Conservation (phyloP, 2,797 vertebrate genomes). For the Phrynocephalus forsythii region DNA sequence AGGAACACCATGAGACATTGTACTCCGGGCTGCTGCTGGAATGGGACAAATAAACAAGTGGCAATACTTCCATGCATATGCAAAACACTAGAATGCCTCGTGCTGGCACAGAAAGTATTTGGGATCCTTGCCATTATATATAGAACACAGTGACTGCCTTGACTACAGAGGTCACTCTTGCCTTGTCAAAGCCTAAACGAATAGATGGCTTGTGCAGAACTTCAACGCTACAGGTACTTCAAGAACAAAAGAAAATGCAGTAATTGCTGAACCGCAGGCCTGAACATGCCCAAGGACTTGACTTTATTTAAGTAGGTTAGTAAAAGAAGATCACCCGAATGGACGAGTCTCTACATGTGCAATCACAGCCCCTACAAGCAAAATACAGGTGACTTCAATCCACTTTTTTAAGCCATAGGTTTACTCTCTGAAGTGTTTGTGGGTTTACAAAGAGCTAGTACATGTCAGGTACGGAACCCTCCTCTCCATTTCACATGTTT, state of each 20-base stretch:
- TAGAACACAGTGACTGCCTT: conserved; percentile 13
- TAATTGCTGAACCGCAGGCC: conserved; percentile 44
- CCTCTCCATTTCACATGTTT: not conserved
- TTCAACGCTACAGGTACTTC: not conserved
- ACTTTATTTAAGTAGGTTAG: conserved; percentile 46
- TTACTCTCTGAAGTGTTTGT: not conserved
- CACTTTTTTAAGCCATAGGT: not conserved
- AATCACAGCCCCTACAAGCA: conserved; percentile 34
- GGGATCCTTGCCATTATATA: not conserved
- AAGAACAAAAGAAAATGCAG: conserved; percentile 32
- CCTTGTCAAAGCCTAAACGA: conserved; percentile 26
- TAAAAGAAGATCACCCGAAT: conserved; percentile 29
- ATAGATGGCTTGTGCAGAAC: not conserved
- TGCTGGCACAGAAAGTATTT: not conserved
- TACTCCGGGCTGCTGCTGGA: not conserved
- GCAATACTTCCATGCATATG: too few relatives aligned
- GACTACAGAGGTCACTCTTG: not conserved
- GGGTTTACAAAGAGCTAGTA: not conserved
- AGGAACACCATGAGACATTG: too few relatives aligned
- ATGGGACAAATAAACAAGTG: not conserved
- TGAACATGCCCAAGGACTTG: conserved; percentile 46
- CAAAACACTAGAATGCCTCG: not conserved
- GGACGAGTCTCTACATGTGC: conserved; percentile 20
- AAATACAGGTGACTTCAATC: not conserved
- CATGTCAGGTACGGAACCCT: not conserved